Base-by-base conservation (phyloP, 2,113 vertebrate genomes). In the Steatornis caripensis region DNA sequence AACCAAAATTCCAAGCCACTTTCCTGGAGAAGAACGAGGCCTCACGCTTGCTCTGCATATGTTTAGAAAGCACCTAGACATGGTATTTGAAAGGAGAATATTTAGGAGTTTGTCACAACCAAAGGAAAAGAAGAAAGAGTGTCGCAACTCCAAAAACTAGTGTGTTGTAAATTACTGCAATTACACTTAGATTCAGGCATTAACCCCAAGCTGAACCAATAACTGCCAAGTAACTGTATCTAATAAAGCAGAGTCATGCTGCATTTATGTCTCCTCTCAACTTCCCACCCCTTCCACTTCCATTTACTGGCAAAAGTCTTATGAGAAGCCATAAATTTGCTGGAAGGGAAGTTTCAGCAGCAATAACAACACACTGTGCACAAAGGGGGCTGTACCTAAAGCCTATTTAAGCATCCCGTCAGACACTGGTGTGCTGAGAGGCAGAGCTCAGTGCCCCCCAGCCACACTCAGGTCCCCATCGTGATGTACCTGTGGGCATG, bases 31-130 rank as follows among this genome's bases (percentile, higher is more conserved):
- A 69, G 89, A 91, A 93, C 2, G 55, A 95, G 82, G 68, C 54
- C 48, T 81, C 0, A 0, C 65, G 61, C 92, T 92, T 95, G 64
- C 57, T 94, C 48, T 91, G 61, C 83, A 68, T 51, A 29, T 87
- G 80, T 82, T 55, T 70, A 88, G 55, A 94, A 94, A 89, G 53
- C 61, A 95, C 83, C 93, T 92, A 92, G 76, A 39, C 19, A 8
- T 22, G 23, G 22, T 61, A 58, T 88, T 61, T 26, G 39, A 57
- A 72, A 64, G 60, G 19, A 83, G 34, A 54, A 37, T 39, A 18
- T 70, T 87, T 37, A 86, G 68, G n/a, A 84, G 43, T 17, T 32
- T 69, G 36, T 36, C 61, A 41, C 55, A 72, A 61, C 29, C 36
- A 49, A 55, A 48, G n/a, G 24, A 85, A 91, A 87, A 70, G 24